Base-by-base conservation (phyloP, 1,140 invertebrate genomes). In the Penaeus chinensis region DNA sequence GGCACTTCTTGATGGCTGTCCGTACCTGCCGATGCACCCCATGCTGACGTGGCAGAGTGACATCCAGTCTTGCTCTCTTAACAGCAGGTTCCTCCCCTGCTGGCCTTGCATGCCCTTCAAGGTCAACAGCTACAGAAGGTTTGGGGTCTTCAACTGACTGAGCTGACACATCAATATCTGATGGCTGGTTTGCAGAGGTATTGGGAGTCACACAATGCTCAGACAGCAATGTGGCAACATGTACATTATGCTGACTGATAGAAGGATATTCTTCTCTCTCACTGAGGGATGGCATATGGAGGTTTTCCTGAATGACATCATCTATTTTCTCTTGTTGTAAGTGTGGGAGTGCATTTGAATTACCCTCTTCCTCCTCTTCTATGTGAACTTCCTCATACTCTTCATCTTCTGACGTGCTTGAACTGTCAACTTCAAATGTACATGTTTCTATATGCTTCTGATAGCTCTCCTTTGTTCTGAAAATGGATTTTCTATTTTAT, bases 361-460 rank as follows among this genome's bases (percentile, higher is more conserved):
- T 60, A 13, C 54, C 47, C 3, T 88, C 77, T 24, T 78, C 74
- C 7, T 88, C 87, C 27, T 82, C 80, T 27, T 88, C 85, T 62
- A 79, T 77, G 4, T 82, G 74, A 63, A 71, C 47, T 54, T 88
- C 87, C 16, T 88, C 69, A 54, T 83, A 63, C 22, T 88, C 86
- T 24, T 88, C 81, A 76, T 93, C 92, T 77, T 92, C 91, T 62
- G 92, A 92, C 1, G 90, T 90, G 62, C 90, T 91, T 84, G 92
- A 93, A 80, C 92, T 93, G 88, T 93, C 93, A 20, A 93, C 91
- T 63, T 93, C 92, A 91, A 93, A 93, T 82, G 93, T 91, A 92
- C 97, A 98, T 27, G 94, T 95, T 19, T 94, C 93, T 71, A 97
- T 92, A 92, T 99, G 97, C 54, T 96, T 94, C 90, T 96, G 95